phyloP scores from a whole-genome alignment of 1,140 invertebrate genomes.

The Trachymyrmex cornetzi region DNA sequence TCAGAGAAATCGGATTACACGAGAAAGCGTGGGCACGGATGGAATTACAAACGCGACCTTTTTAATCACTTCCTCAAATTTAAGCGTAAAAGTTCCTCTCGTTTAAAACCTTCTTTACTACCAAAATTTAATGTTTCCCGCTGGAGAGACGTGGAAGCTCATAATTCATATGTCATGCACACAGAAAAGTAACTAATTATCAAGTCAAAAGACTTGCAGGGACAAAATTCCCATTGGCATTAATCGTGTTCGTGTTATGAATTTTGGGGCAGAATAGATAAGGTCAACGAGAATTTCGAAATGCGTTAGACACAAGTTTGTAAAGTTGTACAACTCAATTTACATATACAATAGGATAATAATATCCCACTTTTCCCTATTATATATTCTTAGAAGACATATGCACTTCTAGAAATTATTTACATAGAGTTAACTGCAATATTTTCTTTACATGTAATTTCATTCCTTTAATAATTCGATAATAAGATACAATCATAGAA shows the following conservation, averaged over 20 bases:
- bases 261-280: slow-evolving; percentile 13
- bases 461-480: background rate
- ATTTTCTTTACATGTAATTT: slow-evolving; percentile 2
- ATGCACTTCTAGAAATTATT: background rate
- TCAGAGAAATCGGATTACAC: slow-evolving; percentile 18
- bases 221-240: background rate
- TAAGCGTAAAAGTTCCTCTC: background rate
- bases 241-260: slow-evolving; percentile 28
- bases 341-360: background rate
- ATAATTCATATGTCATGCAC: slow-evolving; percentile 18
- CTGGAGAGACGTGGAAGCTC: background rate
- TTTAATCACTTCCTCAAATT: slow-evolving; percentile 42
- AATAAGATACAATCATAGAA: background rate
- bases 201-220: background rate
- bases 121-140: slow-evolving; percentile 20
- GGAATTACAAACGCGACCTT: background rate
- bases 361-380: background rate
- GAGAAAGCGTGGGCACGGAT: background rate
- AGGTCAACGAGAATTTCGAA: slow-evolving; percentile 7
- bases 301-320: background rate
- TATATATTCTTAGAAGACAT: background rate
- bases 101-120: slow-evolving; percentile 37
- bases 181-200: slow-evolving; percentile 25
- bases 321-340: background rate
- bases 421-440: background rate